Evolutionary conservation across 2,113 vertebrate genomes (phyloP), one percentile per base, ranked within the genome.

Genomic region (Larimichthys polyactis): DNA sequence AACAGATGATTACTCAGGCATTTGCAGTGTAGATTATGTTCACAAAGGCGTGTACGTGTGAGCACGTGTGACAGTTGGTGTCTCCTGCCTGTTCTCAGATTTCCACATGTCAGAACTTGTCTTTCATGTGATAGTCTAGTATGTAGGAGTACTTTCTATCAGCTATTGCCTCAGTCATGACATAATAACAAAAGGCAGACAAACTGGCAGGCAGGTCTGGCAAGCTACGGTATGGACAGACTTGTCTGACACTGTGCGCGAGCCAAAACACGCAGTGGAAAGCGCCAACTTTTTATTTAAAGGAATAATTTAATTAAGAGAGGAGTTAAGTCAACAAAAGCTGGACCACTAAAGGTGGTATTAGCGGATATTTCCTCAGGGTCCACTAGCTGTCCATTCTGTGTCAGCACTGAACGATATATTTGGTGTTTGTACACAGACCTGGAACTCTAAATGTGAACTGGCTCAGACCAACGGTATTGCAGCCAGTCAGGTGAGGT

Each of bases 41-140:
- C 74, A 64, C 48, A 57, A 67, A 46, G 44, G 75, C 54, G 71
- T 77, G 70, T 64, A 51, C 58, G 48, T 60, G 71, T 60, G 71
- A 69, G 85, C 87, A 80, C 44, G 71, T 81, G 82, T 63, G 60
- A 83, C 77, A 71, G 49, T 64, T 27, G 6, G 55, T 62, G 70
- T 87, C 78, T 89, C 63, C 54, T 66, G 60, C 60, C 71, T 75
- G 58, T 67, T 83, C 87, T 87, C 83, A 80, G 67, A 55, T 84
- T 85, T 82, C 81, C 66, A 71, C 85, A 40, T 57, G 87, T 88
- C 90, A 88, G 51, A 91, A 88, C 93, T 91, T 81, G 91, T 91
- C 81, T 81, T 87, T 83, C 57, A 83, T 29, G 68, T 76, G 66
- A 48, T 51, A 66, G 54, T 11, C 63, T 62, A 79, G 73, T 14